Evolutionary conservation across 2,797 vertebrate species (phyloP).

Genomic region (Ictinia mississippiensis): DNA sequence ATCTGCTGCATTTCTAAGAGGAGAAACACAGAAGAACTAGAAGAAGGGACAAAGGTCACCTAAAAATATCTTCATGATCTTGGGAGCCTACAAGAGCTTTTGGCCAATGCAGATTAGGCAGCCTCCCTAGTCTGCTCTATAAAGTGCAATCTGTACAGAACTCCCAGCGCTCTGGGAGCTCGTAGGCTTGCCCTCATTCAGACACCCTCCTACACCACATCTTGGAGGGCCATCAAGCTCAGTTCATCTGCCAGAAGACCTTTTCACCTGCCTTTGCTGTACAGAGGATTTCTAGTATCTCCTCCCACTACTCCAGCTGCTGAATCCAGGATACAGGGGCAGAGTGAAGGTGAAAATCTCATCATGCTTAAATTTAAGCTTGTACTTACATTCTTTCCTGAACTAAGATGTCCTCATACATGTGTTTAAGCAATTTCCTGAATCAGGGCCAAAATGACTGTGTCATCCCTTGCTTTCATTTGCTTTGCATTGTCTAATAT

Average conservation of each 20-base stretch:
- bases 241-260: neutral
- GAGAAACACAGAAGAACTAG: neutral
- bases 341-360: neutral
- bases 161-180: neutral
- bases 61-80: neutral
- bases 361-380: neutral
- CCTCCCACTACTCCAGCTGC: neutral
- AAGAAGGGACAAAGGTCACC: neutral
- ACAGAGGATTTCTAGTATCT: neutral
- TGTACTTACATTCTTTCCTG: neutral
- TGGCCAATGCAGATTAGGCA: neutral
- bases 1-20: neutral
- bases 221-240: neutral
- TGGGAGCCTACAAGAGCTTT: neutral
- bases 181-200: neutral
- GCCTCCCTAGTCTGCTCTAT: neutral
- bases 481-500: neutral
- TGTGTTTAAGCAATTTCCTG: neutral
- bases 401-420: neutral
- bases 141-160: neutral
- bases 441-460: neutral
- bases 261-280: neutral
- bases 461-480: neutral
- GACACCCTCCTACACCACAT: rapidly evolving
- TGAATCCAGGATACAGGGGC: neutral